Conservation (phyloP, 2,888 invertebrate genomes). For the Fragum fragum region DNA sequence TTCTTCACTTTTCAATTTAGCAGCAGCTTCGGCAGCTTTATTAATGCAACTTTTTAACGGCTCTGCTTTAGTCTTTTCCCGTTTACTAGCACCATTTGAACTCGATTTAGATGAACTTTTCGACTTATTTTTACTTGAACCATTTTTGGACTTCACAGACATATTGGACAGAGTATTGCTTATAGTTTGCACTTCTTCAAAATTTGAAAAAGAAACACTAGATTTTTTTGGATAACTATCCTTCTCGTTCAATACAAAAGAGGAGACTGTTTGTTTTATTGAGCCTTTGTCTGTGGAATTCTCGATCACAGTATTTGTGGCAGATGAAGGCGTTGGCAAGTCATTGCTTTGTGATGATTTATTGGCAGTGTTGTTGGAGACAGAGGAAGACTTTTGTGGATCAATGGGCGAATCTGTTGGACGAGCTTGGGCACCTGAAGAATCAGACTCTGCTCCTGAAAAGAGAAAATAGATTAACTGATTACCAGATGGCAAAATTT, state of each 20-base stretch:
- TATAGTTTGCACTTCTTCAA: slow-evolving; percentile 53
- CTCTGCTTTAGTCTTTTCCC: slow-evolving; percentile 54
- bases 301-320: neutral
- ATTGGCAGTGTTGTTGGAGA: slow-evolving; percentile 16
- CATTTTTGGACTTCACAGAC: slow-evolving; percentile 64
- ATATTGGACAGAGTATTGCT: slow-evolving; percentile 48
- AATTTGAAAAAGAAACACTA: slow-evolving; percentile 59
- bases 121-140: slow-evolving; percentile 41
- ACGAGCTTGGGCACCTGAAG: slow-evolving; percentile 44
- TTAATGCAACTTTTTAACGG: slow-evolving; percentile 52
- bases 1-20: slow-evolving; percentile 66
- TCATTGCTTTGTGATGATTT: slow-evolving; percentile 26
- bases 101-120: slow-evolving; percentile 59
- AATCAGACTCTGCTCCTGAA: slow-evolving; percentile 64
- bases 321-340: slow-evolving; percentile 16
- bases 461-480: too few species aligned
- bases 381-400: slow-evolving; percentile 45
- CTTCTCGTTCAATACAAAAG: slow-evolving; percentile 29
- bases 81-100: slow-evolving; percentile 62
- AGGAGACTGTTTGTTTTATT: slow-evolving; percentile 47
- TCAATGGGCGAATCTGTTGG: slow-evolving; percentile 29
- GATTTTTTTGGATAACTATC: slow-evolving; percentile 35
- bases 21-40: slow-evolving; percentile 52
- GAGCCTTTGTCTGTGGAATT: neutral
- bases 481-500: too few species aligned